A percentile compares a stretch with the other conserved stretches of the same genome.
phyloP scores from a whole-genome alignment of 2,888 invertebrate genomes.

The Drosophila percnosoma region DNA sequence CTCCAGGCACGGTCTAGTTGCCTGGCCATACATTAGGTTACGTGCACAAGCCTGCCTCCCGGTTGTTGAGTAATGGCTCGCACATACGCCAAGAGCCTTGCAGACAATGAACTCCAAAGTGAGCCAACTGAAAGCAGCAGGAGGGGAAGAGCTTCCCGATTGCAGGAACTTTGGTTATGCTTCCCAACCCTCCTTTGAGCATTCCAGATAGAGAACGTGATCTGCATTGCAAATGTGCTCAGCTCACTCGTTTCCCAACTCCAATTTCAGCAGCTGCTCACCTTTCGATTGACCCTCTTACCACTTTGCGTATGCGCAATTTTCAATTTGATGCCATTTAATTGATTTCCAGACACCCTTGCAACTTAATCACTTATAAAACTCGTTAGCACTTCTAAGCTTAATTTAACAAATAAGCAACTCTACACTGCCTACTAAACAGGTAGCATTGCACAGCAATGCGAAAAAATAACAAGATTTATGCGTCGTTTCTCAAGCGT shows the following conservation, averaged over 20 bases:
- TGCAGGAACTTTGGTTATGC: slow-evolving; percentile 19
- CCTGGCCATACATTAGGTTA: slow-evolving; percentile 35
- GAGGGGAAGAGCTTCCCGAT: slow-evolving; percentile 1
- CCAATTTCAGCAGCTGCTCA: background rate
- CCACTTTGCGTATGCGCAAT: slow-evolving; percentile 36
- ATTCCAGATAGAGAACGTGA: slow-evolving; percentile 47
- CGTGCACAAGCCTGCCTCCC: slow-evolving; percentile 36
- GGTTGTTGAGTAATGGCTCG: slow-evolving; percentile 52
- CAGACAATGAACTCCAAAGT: slow-evolving; percentile 58
- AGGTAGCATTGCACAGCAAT: slow-evolving; percentile 22
- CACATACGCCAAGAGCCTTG: slow-evolving; percentile 44
- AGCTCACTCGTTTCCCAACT: background rate
- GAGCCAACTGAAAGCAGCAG: slow-evolving; percentile 9
- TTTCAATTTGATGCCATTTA: slow-evolving; percentile 39
- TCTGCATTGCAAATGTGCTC: slow-evolving; percentile 47
- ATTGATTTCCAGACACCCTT: slow-evolving; percentile 29
- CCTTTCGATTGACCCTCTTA: slow-evolving; percentile 1
- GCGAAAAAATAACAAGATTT: slow-evolving; percentile 35
- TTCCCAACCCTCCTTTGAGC: slow-evolving; percentile 3
- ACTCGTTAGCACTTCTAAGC: slow-evolving; percentile 12
- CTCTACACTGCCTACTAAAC: slow-evolving; percentile 12
- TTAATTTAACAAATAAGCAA: slow-evolving; percentile 44
- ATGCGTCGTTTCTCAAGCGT: slow-evolving; percentile 37
- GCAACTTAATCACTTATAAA: background rate
- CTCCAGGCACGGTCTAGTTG: slow-evolving; percentile 11